phyloP scores from a whole-genome alignment of 2,888 invertebrate species.

The Molorchus minor region DNA sequence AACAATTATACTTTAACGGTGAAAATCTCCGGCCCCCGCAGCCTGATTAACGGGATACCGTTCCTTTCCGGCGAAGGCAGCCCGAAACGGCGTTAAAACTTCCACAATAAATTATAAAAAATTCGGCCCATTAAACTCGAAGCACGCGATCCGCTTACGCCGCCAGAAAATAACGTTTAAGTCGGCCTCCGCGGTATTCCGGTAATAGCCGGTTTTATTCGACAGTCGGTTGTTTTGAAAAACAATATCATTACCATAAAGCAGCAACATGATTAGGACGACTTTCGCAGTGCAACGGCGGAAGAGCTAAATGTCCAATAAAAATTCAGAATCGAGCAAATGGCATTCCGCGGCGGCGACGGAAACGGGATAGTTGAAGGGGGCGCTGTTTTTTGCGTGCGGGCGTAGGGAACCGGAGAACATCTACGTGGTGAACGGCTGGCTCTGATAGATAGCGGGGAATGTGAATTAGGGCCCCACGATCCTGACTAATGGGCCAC shows the following conservation, averaged over 20 bases:
- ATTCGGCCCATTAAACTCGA: conserved; percentile 1
- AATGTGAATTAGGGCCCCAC: conserved; percentile 52
- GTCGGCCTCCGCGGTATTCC: conserved; percentile 13
- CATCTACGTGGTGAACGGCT: conserved; percentile 48
- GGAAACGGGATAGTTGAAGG: conserved; percentile 39
- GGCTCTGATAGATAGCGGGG: conserved; percentile 55
- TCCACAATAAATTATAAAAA: conserved; percentile 18
- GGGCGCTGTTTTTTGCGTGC: conserved; percentile 26
- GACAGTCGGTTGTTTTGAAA: conserved; percentile 33
- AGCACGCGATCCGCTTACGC: conserved; percentile 6
- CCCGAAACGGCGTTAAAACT: neutral
- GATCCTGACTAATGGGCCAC: conserved; percentile 56
- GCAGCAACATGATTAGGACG: conserved; percentile 30
- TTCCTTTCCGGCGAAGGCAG: neutral
- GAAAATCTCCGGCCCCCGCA: neutral
- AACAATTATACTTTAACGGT: neutral
- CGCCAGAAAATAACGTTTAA: conserved; percentile 11
- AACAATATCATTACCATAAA: conserved; percentile 40
- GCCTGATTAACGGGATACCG: neutral
- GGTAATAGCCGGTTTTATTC: conserved; percentile 30
- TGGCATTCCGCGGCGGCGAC: conserved; percentile 37
- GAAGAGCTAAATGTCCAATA: conserved; percentile 26
- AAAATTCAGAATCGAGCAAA: conserved; percentile 32
- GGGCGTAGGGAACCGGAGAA: conserved; percentile 39
- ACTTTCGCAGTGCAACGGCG: conserved; percentile 2